Evolutionary conservation across 2,113 vertebrate species (phyloP), one percentile per base, ranked within the genome.

Genomic region (Lontra canadensis): DNA sequence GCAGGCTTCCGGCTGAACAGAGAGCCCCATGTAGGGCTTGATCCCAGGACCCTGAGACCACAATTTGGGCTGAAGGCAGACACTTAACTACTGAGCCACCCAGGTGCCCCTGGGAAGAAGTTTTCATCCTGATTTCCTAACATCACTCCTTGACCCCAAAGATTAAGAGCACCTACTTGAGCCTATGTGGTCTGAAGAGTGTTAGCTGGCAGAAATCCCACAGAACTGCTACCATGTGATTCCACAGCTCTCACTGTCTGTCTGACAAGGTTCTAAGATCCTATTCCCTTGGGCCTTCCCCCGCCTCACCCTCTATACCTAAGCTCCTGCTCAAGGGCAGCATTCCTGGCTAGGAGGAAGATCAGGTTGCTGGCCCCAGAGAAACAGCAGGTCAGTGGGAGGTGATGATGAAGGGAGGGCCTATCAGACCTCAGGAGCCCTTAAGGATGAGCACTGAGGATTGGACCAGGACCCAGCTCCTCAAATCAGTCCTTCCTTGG

Each of bases 51-150:
- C 10, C 59, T 61, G 25, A 23, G 25, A 61, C 10, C 59, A 61
- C 52, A 55, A 55, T 55, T 18, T 26, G 59, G 25, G 25, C 59
- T 61, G 59, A 26, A 26, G 25, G 59, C 59, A 61, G 59, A 61
- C 25, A 26, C 59, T 61, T 61, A 61, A 61, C 59, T 4, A 61
- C 25, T 26, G 25, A 61, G 59, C 59, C 59, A 61, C 59, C 59
- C 59, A 26, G 25, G 59, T 1, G 1, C 59, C 25, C 59, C 59
- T 61, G 59, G 10, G 25, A 61, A 61, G 59, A 61, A 87, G 31
- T 91, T 96, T 97, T 95, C 79, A 86, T 76, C 39, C 96, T 80
- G 67, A 79, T 95, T 95, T 95, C 78, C 52, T 93, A 69, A 93
- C 34, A 93, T n/a, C 4, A 73, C 74, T 95, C 49, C 73, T 95